Evolutionary conservation across 2,797 vertebrate species (phyloP).

Genomic region (Brotula barbata): DNA sequence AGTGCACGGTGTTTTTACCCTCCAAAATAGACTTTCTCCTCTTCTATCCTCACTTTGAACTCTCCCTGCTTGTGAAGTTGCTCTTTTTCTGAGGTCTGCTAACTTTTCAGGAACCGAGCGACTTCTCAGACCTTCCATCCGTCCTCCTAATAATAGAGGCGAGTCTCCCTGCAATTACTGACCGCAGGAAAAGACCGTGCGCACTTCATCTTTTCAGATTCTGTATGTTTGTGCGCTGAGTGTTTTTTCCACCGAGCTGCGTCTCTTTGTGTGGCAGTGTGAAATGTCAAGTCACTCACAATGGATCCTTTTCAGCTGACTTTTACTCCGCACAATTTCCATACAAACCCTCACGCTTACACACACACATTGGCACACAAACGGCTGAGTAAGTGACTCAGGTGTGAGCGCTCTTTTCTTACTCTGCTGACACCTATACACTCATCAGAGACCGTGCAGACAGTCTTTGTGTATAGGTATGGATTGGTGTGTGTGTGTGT

Average conservation of each 20-base stretch:
- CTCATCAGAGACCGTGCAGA: background rate
- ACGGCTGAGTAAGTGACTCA: constrained; percentile 35
- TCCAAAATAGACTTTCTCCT: too few species aligned
- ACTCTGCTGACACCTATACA: constrained; percentile 20
- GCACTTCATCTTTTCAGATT: constrained; percentile 53
- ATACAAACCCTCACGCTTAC: background rate
- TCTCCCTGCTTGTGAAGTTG: too few species aligned
- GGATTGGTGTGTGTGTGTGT: background rate
- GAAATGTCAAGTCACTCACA: constrained; percentile 9
- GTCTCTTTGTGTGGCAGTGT: constrained; percentile 39
- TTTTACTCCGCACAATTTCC: too few species aligned
- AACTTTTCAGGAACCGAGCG: constrained; percentile 2
- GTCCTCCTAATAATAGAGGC: constrained; percentile 17
- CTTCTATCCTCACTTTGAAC: too few species aligned
- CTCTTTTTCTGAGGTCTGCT: background rate
- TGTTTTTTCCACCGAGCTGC: constrained; percentile 44
- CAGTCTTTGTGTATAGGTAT: background rate
- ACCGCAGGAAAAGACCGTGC: constrained; percentile 53
- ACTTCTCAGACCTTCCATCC: constrained; percentile 31
- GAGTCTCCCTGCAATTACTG: constrained; percentile 39
- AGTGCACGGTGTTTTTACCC: too few species aligned
- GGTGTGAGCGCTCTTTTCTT: constrained; percentile 43
- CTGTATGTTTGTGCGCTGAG: constrained; percentile 18
- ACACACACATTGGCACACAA: constrained; percentile 39
- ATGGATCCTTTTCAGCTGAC: constrained; percentile 43